Percentiles rank a stretch among this genome's conserved stretches.
Evolutionary conservation across 2,113 vertebrate species (phyloP).

Genomic region (Etia nguti): DNA sequence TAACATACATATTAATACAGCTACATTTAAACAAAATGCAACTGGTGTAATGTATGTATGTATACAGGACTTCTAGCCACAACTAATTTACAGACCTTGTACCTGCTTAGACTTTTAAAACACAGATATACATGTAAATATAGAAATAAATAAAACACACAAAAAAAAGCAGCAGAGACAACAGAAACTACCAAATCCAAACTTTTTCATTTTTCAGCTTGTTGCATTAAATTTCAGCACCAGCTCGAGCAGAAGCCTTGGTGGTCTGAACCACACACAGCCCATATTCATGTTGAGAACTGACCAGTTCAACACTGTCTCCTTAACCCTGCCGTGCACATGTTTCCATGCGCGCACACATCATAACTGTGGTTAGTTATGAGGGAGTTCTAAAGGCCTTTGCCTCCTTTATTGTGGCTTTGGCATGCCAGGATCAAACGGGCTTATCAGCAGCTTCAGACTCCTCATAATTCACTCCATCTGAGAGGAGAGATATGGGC

Average conservation of each 20-base stretch:
- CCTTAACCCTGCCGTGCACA: not conserved
- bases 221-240: not conserved
- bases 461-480: conserved; percentile 36
- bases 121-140: not conserved
- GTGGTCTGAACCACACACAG: not conserved
- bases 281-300: not conserved
- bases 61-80: not conserved
- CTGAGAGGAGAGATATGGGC: not conserved
- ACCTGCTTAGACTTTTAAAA: not conserved
- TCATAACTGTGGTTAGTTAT: conserved; percentile 28
- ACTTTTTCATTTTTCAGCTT: not conserved
- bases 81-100: not conserved
- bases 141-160: not conserved
- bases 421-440: conserved; percentile 40
- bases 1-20: not conserved
- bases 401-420: conserved; percentile 55
- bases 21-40: not conserved
- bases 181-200: not conserved
- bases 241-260: not conserved
- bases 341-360: not conserved
- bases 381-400: conserved; percentile 20
- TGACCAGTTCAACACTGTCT: not conserved
- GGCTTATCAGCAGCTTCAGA: conserved; percentile 42
- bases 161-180: not conserved
- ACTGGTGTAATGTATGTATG: fast-evolving